Percentiles rank a stretch among this genome's conserved stretches.
These are phyloP conservation scores for Drosophila picticornis DNA, from an alignment of 2,888 invertebrate species.

Conservation along the genomic window DNA sequence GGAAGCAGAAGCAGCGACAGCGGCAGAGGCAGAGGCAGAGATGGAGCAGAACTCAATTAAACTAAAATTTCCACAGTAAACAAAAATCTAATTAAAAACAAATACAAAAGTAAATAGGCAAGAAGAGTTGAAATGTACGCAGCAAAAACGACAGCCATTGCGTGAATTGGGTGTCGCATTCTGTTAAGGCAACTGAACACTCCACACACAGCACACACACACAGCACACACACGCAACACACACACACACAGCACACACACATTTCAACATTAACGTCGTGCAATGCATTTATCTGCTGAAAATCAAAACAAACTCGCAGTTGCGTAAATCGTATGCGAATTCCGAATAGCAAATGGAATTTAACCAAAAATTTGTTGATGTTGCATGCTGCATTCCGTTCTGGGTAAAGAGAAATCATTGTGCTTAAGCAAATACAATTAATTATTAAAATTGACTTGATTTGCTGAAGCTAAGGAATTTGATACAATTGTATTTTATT, in stretches of 20 bases:
- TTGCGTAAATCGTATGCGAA: constrained; percentile 51
- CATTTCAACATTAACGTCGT: neutral
- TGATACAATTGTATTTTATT: neutral
- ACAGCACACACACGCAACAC: neutral
- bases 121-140: constrained; percentile 58
- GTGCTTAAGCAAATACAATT: constrained; percentile 3
- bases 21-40: constrained; percentile 36
- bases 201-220: neutral
- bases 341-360: constrained; percentile 28
- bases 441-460: constrained; percentile 12
- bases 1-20: constrained; percentile 1
- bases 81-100: constrained; percentile 81
- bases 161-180: constrained; percentile 47
- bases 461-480: neutral
- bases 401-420: constrained; percentile 32
- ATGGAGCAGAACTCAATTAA: constrained; percentile 71
- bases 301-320: constrained; percentile 63
- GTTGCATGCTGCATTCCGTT: constrained; percentile 2
- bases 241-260: neutral
- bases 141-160: constrained; percentile 40
- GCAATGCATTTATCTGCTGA: constrained; percentile 52
- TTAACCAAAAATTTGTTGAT: constrained; percentile 32
- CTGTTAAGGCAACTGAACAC: constrained; percentile 35
- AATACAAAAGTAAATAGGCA: constrained; percentile 77
- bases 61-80: constrained; percentile 77